Evolutionary conservation across 1,140 invertebrate species (phyloP).

Genomic region (Polypedilum pembai): DNA sequence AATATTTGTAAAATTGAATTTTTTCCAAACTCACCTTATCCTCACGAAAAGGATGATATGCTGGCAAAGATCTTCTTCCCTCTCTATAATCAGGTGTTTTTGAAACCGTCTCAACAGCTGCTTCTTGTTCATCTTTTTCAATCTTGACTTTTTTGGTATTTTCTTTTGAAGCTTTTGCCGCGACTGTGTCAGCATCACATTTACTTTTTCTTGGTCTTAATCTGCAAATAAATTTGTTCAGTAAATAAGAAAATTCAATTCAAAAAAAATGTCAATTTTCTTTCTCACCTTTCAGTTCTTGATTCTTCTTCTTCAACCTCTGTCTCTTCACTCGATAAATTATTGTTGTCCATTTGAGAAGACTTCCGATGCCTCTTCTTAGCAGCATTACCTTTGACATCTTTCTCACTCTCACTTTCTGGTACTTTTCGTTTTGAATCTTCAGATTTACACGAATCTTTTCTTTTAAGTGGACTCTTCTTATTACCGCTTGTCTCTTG

Average conservation of each 20-base stretch:
- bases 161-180: constrained; percentile 41
- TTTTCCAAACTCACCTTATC: not conserved
- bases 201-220: constrained; percentile 19
- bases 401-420: constrained; percentile 27
- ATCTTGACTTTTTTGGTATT: constrained; percentile 42
- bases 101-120: constrained; percentile 45
- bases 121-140: constrained; percentile 41
- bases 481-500: constrained; percentile 6
- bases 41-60: not conserved
- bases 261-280: not conserved
- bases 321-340: not conserved
- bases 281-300: not conserved
- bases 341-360: not conserved
- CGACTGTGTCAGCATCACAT: constrained; percentile 33
- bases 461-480: constrained; percentile 26
- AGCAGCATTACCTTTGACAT: constrained; percentile 29
- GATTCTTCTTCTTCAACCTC: not conserved
- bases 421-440: constrained; percentile 29
- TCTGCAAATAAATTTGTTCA: not conserved
- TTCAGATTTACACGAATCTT: constrained; percentile 14
- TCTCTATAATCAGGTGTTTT: constrained; percentile 32
- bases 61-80: not conserved
- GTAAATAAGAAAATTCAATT: not conserved
- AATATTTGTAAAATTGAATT: not conserved
- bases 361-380: not conserved